Percentiles rank a stretch among this genome's conserved stretches.
These are phyloP conservation scores for Halcyon chelicuti DNA, from an alignment of 2,797 vertebrate species.

Conservation along the genomic window DNA sequence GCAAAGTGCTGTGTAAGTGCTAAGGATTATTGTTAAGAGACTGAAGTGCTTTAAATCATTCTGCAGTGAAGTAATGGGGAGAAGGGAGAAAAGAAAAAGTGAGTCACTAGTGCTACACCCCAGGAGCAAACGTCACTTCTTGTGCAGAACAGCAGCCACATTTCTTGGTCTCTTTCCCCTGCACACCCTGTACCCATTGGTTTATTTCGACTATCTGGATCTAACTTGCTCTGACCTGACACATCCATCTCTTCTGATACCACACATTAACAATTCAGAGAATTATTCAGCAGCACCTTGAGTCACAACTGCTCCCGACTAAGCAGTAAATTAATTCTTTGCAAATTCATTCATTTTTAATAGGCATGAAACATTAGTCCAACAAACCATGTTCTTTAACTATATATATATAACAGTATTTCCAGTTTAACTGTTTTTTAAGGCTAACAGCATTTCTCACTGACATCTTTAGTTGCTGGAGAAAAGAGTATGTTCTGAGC, in stretches of 20 bases:
- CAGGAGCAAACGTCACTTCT: neutral
- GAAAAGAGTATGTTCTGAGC: neutral
- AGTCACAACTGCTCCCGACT: neutral
- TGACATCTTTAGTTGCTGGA: neutral
- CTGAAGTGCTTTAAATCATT: neutral
- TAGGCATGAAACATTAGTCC: neutral
- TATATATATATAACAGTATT: neutral
- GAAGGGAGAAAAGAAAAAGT: neutral
- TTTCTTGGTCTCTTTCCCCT: neutral
- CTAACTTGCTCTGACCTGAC: neutral
- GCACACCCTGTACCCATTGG: accelerated
- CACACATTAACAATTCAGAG: neutral
- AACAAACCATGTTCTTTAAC: neutral
- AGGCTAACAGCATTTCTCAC: neutral
- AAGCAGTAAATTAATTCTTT: constrained; percentile 4
- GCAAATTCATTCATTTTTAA: neutral
- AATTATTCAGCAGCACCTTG: neutral
- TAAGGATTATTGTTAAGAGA: neutral
- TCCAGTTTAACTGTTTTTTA: neutral
- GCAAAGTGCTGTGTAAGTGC: accelerated
- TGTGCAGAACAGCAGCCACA: neutral
- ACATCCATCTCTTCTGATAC: neutral
- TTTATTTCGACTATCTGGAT: neutral
- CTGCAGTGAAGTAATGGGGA: accelerated
- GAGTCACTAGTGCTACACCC: neutral